Base-by-base conservation (phyloP, 2,888 invertebrate species). In the Zaprionus bogoriensis region DNA sequence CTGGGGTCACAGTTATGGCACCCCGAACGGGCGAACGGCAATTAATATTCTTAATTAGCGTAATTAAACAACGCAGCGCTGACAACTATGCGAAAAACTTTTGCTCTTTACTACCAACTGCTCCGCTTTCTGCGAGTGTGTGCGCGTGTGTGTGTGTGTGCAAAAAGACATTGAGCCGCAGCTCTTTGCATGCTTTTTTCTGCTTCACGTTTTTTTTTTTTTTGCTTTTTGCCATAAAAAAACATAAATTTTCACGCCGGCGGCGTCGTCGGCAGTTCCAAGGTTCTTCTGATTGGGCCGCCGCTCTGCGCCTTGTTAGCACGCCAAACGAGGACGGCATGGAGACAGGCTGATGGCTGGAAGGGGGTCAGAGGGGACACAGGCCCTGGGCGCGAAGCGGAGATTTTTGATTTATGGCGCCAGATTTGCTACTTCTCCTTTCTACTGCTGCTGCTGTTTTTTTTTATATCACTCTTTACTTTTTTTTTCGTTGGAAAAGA, bases 31-130 rank as follows among this genome's bases (percentile, higher is more conserved):
- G 68, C 67, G n/a, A 74, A 71, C 53, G 74, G 84, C 89, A 85
- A 90, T 90, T 90, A 90, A 89, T 89, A 89, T 89, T 89, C 87
- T 88, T 89, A 90, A 90, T 90, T 90, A 89, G 88, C 85, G 88
- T 89, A 89, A 90, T 90, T 89, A 89, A 88, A 88, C 88, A 89
- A 76, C 83, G 79, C 74, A 77, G 80, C 77, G 84, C 89, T 89
- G 89, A 89, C 89, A 90, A 88, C 86, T 87, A 83, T 87, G 86
- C 87, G 87, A 88, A 89, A 89, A 88, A 75, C 72, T 85, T 87
- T 80, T 61, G 50, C 65, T 23, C 32, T 32, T 36, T 14, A 36
- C 39, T 28, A n/a, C 41, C 54, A 48, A 6, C 59, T 12, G 36
- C 36, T 14, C 5, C 38, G 6, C 23, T 23, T 9, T 17, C 20